phyloP scores from a whole-genome alignment of 2,888 invertebrate genomes.

The Hylaea fasciaria region DNA sequence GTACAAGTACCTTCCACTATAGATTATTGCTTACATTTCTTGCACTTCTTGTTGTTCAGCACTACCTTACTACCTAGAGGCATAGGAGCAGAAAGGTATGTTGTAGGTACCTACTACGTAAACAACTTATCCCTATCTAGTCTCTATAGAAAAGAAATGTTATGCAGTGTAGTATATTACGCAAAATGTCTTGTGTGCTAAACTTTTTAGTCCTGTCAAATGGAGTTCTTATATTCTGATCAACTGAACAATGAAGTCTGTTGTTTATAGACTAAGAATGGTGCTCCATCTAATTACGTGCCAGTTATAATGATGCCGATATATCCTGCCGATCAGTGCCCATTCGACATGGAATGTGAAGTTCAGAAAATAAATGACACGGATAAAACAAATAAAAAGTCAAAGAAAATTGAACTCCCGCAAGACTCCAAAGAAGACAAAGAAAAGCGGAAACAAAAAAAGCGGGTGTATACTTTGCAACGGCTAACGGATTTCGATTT shows the following conservation, averaged over 20 bases:
- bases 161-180: too few relatives aligned
- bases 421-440: slow-evolving; percentile 54
- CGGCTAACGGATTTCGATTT: slow-evolving; percentile 74
- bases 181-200: too few relatives aligned
- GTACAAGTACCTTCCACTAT: too few relatives aligned
- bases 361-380: slow-evolving; percentile 60
- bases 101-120: too few relatives aligned
- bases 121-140: too few relatives aligned
- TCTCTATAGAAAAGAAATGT: too few relatives aligned
- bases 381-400: slow-evolving; percentile 55
- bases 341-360: slow-evolving; percentile 74
- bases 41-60: too few relatives aligned
- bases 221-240: too few relatives aligned
- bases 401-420: slow-evolving; percentile 37
- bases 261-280: slow-evolving; percentile 49
- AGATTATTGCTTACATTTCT: too few relatives aligned
- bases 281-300: slow-evolving; percentile 61
- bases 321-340: slow-evolving; percentile 68
- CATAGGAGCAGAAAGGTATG: too few relatives aligned
- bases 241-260: not conserved
- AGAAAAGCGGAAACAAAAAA: slow-evolving; percentile 62
- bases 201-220: too few relatives aligned
- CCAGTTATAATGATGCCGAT: slow-evolving; percentile 80
- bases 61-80: too few relatives aligned
- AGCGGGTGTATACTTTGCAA: slow-evolving; percentile 68